A percentile compares a stretch with the other conserved stretches of the same genome.
Conservation (phyloP, 2,888 invertebrate species). For the Drosophila demipolita region DNA sequence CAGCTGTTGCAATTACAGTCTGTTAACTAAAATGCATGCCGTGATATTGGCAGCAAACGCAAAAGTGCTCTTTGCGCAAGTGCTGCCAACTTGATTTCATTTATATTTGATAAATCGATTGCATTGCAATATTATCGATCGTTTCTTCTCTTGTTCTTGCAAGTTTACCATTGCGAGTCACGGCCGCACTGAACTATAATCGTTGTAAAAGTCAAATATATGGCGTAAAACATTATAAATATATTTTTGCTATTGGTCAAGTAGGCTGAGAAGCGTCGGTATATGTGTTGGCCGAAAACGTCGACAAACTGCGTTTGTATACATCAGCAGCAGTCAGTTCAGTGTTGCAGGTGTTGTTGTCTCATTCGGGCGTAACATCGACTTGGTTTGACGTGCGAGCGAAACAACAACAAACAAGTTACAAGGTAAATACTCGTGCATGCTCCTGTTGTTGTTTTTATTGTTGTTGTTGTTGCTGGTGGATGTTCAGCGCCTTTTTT, state of each 20-base stretch:
- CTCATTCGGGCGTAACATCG: slow-evolving; percentile 64
- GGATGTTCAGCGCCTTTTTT: slow-evolving; percentile 80
- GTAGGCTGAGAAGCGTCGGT: slow-evolving; percentile 7
- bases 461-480: slow-evolving; percentile 63
- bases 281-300: slow-evolving; percentile 41
- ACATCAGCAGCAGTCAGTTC: slow-evolving; percentile 45
- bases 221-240: slow-evolving; percentile 13
- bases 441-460: slow-evolving; percentile 57
- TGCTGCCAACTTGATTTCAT: slow-evolving; percentile 25
- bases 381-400: slow-evolving; percentile 66
- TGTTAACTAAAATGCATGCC: slow-evolving; percentile 7
- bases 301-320: slow-evolving; percentile 62
- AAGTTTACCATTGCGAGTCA: slow-evolving; percentile 46
- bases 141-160: slow-evolving; percentile 42
- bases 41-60: slow-evolving; percentile 2
- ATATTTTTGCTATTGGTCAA: not conserved
- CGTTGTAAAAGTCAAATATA: slow-evolving; percentile 35
- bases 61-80: not conserved
- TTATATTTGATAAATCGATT: slow-evolving; percentile 17
- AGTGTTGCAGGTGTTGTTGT: slow-evolving; percentile 66
- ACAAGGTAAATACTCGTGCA: slow-evolving; percentile 78
- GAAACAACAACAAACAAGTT: slow-evolving; percentile 80
- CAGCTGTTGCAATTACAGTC: slow-evolving; percentile 54
- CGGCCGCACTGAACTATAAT: slow-evolving; percentile 45
- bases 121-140: slow-evolving; percentile 23